phyloP scores from a whole-genome alignment of 1,140 invertebrate species.

The Agrilus planipennis region DNA sequence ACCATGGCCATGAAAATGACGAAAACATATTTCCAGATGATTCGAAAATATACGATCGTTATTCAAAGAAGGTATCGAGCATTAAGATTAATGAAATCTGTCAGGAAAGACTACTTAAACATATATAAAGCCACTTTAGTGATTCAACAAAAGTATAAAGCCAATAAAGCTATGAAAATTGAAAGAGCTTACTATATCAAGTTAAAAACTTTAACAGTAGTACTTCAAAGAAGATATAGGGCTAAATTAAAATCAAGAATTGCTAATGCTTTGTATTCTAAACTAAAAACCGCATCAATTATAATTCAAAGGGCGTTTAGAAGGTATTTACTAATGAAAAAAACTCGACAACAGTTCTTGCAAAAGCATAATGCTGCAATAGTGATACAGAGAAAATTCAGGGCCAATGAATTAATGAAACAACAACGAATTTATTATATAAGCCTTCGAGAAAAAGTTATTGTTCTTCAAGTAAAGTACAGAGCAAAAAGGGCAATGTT shows the following conservation, averaged over 20 bases:
- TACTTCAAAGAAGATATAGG: background rate
- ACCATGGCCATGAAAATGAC: constrained; percentile 9
- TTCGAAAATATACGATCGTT: constrained; percentile 15
- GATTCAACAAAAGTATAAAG: constrained; percentile 26
- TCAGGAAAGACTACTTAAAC: constrained; percentile 15
- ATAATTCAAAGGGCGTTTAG: constrained; percentile 26
- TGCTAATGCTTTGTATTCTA: constrained; percentile 29
- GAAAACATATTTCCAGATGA: constrained; percentile 14
- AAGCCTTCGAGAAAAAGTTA: constrained; percentile 21
- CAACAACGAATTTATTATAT: constrained; percentile 28
- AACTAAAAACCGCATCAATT: constrained; percentile 21
- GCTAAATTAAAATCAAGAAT: constrained; percentile 13
- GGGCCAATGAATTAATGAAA: constrained; percentile 29
- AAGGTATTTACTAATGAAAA: constrained; percentile 23
- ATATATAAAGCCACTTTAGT: constrained; percentile 17
- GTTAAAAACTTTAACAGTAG: background rate
- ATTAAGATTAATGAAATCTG: constrained; percentile 17
- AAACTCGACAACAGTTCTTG: constrained; percentile 18
- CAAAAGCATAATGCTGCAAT: constrained; percentile 22
- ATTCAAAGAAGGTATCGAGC: constrained; percentile 28
- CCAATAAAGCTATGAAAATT: constrained; percentile 21
- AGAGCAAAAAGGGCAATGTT: constrained; percentile 24
- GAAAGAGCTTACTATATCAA: constrained; percentile 17
- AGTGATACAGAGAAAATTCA: constrained; percentile 38
- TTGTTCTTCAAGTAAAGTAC: constrained; percentile 26